Base-by-base conservation (phyloP, 1,140 invertebrate species). In the Drosophila sproati region DNA sequence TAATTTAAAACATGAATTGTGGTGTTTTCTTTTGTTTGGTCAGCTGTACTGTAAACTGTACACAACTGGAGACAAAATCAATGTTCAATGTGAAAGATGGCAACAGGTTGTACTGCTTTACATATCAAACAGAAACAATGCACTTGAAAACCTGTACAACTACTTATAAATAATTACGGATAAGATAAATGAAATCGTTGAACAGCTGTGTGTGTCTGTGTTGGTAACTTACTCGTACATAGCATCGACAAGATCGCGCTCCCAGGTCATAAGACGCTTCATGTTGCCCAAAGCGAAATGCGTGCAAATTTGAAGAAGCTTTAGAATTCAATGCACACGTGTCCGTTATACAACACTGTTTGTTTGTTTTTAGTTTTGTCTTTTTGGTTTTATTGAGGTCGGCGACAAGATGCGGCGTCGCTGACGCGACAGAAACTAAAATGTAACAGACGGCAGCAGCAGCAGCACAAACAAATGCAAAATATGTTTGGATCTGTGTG, bases 191-290 rank as follows among this genome's bases (percentile, higher is more conserved):
- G 61, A 77, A 75, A 86, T 70, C 78, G 64, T 73, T 82, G 82
- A 81, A 64, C 60, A 35, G 6, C 51, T 63, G 39, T 50, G 29
- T 76, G 4, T 67, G 52, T 69, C 47, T 66, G 48, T 75, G 62
- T 73, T 34, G 54, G 32, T 29, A 66, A 92, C 91, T 92, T 91
- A 92, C 91, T 86, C 91, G 73, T 92, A 92, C 91, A 92, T 92
- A 51, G 91, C 91, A 89, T 92, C 91, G 64, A 92, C 91, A 37
- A 92, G 83, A 89, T 92, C 91, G 41, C 91, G 91, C 73, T 92
- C 91, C 91, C 91, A 92, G 69, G 91, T 92, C 83, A 91, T 86
- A 62, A 92, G 63, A 56, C 91, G 91, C 81, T 92, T 92, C 91
- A 92, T 92, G 48, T 76, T 91, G 82, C 20, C 64, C 71, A 48